A percentile compares a stretch with the other conserved stretches of the same genome.
Conservation (phyloP, 2,888 invertebrate species). For the Anthrax anthrax region DNA sequence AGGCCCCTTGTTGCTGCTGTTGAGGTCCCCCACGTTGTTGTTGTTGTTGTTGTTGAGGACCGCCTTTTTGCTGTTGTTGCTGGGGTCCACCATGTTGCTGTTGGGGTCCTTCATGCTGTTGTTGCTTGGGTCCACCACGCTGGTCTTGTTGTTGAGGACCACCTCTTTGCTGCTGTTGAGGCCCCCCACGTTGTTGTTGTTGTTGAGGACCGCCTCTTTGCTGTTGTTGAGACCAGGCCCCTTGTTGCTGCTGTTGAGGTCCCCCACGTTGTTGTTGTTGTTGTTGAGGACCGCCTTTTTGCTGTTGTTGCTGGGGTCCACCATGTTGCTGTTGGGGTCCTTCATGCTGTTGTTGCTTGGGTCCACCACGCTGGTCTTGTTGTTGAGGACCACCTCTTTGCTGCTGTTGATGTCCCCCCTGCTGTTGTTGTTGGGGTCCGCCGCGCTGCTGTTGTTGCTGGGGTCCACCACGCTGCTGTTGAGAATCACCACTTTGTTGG, state of each 20-base stretch:
- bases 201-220: not conserved
- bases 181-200: not conserved
- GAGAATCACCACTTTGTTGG: no score
- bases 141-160: not conserved
- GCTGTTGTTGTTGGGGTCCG: conserved; percentile 4
- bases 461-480: no score
- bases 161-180: not conserved
- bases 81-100: not conserved
- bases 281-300: not conserved
- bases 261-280: not conserved
- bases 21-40: not conserved
- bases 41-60: not conserved
- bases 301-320: not conserved
- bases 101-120: not conserved
- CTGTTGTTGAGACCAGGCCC: not conserved
- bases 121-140: not conserved
- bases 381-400: not conserved
- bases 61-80: not conserved
- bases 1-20: conserved; percentile 1
- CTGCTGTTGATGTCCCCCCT: not conserved
- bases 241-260: not conserved
- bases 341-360: conserved; percentile 1
- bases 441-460: conserved; percentile 3
- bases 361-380: not conserved
- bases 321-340: not conserved